A percentile compares a stretch with the other conserved stretches of the same genome.
Conservation (phyloP, 2,888 invertebrate species). For the Eupithecia vulgata region DNA sequence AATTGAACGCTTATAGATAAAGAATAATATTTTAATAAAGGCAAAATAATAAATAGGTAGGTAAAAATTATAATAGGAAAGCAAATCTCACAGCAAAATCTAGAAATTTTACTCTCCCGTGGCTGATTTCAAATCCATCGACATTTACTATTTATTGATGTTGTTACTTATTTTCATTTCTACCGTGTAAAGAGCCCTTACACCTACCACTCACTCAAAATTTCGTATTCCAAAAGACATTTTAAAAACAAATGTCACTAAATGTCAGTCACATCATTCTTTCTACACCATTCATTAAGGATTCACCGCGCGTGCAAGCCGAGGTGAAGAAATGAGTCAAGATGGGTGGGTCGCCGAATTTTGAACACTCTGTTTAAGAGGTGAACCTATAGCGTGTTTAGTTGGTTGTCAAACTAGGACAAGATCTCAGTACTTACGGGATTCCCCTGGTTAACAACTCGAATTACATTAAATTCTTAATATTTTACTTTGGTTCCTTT, state of each 20-base stretch:
- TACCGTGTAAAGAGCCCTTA: neutral
- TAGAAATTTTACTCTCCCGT: neutral
- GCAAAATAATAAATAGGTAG: no score
- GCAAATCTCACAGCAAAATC: neutral
- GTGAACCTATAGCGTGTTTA: no score
- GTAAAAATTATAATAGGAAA: neutral
- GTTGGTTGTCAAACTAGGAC: no score
- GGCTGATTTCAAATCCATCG: neutral
- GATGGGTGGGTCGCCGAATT: conserved; percentile 10
- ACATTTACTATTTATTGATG: no score
- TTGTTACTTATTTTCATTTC: no score
- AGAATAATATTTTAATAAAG: no score
- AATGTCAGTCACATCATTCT: conserved; percentile 13
- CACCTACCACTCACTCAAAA: no score
- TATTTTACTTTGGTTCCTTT: no score
- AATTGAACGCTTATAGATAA: neutral
- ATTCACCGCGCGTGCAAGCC: conserved; percentile 28
- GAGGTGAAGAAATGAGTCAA: conserved; percentile 32
- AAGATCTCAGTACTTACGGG: no score
- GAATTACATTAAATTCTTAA: no score
- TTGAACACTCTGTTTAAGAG: conserved; percentile 9
- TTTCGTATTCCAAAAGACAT: conserved; percentile 1
- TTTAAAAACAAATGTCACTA: conserved; percentile 8
- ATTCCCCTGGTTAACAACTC: no score
- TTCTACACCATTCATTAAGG: conserved; percentile 21